These are phyloP conservation scores for Tribolium freemani DNA, from an alignment of 2,888 invertebrate genomes.

Conservation along the genomic window DNA sequence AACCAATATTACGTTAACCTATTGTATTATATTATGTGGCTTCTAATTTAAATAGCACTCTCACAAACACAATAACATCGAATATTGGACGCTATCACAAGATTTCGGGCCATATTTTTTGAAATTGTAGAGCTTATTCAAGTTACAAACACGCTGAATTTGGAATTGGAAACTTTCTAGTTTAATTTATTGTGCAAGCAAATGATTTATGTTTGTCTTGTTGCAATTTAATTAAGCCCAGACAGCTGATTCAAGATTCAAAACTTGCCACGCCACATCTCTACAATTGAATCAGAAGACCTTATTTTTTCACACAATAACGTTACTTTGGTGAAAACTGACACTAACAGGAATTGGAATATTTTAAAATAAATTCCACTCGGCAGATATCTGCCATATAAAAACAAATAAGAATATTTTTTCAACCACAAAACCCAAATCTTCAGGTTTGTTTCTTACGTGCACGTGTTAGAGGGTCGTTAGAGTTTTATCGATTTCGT, in stretches of 20 bases:
- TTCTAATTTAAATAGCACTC: slow-evolving; percentile 1
- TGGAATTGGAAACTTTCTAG: background rate
- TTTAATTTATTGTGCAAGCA: no score
- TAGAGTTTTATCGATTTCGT: slow-evolving; percentile 2
- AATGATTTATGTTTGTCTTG: background rate
- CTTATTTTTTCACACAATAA: slow-evolving; percentile 1
- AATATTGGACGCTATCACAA: no score
- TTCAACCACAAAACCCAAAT: background rate
- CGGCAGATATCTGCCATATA: background rate
- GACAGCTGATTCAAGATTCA: background rate
- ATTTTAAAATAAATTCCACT: background rate
- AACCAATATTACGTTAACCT: background rate
- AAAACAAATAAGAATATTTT: slow-evolving; percentile 1
- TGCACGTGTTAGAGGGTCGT: background rate
- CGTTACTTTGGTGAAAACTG: background rate
- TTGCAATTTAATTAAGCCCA: background rate
- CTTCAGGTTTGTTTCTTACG: slow-evolving; percentile 4
- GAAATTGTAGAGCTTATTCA: no score
- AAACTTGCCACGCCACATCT: no score
- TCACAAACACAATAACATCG: background rate
- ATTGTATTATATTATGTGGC: background rate
- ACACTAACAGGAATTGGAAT: slow-evolving; percentile 18
- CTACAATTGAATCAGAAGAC: slow-evolving; percentile 1
- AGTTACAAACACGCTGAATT: background rate
- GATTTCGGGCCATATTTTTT: no score